Base-by-base conservation (phyloP, 2,113 vertebrate species). In the Phasianus colchicus region DNA sequence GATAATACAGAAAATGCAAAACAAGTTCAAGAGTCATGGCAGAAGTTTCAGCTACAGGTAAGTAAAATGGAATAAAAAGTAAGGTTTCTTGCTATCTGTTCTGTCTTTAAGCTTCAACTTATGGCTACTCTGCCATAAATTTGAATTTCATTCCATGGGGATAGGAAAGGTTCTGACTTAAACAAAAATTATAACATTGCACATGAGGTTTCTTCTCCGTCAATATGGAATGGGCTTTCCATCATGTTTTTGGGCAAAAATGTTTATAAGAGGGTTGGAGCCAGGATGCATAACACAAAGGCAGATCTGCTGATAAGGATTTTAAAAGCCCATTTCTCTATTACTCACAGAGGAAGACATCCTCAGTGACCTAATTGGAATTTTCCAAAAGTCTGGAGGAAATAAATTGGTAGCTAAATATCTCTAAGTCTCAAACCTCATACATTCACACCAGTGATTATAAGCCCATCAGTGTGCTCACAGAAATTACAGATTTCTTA, bases 11-110 rank as follows among this genome's bases (percentile, higher is more conserved):
- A 12, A 3, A 6, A 43, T 6, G 2, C 32, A 15, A 38, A 79
- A 79, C 0, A 0, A 0, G 94, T 93, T 77, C 95, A 95, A 76
- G 10, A 95, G 29, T 2, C 2, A 0, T 58, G 98, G 65, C 30
- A 22, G 32, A 4, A 34, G 17, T 79, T 97, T 91, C 85, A 98
- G 64, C 20, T 15, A 80, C 3, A n/a, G 97, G 98, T 98, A 97
- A 98, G 72, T 87, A 54, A 82, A 79, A 65, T 63, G 6, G 17
- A 36, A 72, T 6, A 22, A 47, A 57, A 4, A 2, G 2, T 24
- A 57, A n/a, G 8, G 13, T 1, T 32, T 34, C 11, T 57, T 64
- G 17, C 38, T 86, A 3, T 67, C 32, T 73, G 6, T 67, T 69
- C 40, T 30, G 17, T 60, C 60, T 73, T 47, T 66, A 32, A 25